Evolutionary conservation across 2,888 invertebrate species (phyloP).

Genomic region (Tachystola acroxantha): DNA sequence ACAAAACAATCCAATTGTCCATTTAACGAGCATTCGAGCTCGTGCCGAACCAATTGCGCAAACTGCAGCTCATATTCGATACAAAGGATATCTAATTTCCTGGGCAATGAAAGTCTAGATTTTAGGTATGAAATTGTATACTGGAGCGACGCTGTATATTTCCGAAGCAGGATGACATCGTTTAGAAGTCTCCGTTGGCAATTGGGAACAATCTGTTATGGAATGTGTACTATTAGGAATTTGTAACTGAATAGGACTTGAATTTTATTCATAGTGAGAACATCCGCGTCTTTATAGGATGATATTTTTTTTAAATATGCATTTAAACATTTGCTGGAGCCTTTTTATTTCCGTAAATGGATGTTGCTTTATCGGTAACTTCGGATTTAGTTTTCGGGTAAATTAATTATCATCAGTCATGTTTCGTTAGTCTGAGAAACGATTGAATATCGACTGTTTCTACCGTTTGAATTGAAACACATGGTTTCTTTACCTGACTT

Average conservation of each 20-base stretch:
- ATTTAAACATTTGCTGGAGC: too few relatives aligned
- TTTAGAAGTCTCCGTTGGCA: slow-evolving; percentile 7
- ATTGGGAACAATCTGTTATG: slow-evolving; percentile 9
- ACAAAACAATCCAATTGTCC: not conserved
- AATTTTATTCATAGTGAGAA: not conserved
- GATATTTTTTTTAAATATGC: too few relatives aligned
- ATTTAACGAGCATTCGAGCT: not conserved
- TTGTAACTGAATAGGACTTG: not conserved
- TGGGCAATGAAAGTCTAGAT: slow-evolving; percentile 5
- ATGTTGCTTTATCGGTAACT: too few relatives aligned
- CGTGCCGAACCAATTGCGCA: not conserved
- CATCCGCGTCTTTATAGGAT: not conserved
- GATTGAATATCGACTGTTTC: too few relatives aligned
- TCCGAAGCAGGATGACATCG: slow-evolving; percentile 8
- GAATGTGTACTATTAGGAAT: slow-evolving; percentile 1
- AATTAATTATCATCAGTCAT: too few relatives aligned
- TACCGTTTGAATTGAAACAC: too few relatives aligned
- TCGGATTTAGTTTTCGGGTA: too few relatives aligned
- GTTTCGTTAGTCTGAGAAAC: too few relatives aligned
- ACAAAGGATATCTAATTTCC: slow-evolving; percentile 7
- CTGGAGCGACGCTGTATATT: not conserved
- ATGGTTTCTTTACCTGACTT: too few relatives aligned
- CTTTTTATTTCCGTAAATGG: too few relatives aligned
- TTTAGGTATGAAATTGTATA: slow-evolving; percentile 1
- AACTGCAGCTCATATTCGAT: not conserved